Base-by-base conservation (phyloP, 2,888 invertebrate genomes). In the Stenotaenia linearis region DNA sequence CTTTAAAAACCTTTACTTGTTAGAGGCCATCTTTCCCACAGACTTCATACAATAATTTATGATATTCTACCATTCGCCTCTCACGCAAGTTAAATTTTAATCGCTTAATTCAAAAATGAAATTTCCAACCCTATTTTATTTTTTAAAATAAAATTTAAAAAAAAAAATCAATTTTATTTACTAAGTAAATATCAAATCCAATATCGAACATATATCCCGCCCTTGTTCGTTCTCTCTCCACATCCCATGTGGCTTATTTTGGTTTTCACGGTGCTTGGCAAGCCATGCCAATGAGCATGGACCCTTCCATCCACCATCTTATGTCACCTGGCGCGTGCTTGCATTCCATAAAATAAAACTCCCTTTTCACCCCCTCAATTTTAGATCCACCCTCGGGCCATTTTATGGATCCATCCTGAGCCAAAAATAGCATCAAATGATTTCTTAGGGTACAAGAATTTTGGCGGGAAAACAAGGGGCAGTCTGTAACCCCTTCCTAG, bases 401-500 rank as follows among this genome's bases (percentile, higher is more conserved):
- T 28, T 69, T 69, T 69, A 69, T 69, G 69, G 69, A 69, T 69
- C 69, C 69, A 69, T 25, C 69, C 69, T 23, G 25, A 69, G 25
- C 28, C 12, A 28, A 69, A 69, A 69, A 69, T 69, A 69, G 69
- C 69, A 69, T n/a, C 69, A 25, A 69, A 69, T 69, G 25, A 69
- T 69, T 69, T 69, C 25, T 69, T 28, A 69, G 69, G 69, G 25
- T 69, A 28, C 69, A 10, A 28, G 69, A 25, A 69, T 69, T 69
- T 69, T 69, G 69, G 69, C 69, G 69, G 69, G 69, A 69, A 69
- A 69, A 69, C 69, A 69, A 69, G 69, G 69, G 69, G 28, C 69
- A 69, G 69, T 69, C 69, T 69, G n/a, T 69, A 69, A 69, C 23
- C 69, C 69, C 69, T 28, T 69, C 28, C 21, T 50, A 18, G n/a